Percentiles rank a stretch among this genome's conserved stretches.
Conservation (phyloP, 2,113 vertebrate genomes). For the Scalopus aquaticus region DNA sequence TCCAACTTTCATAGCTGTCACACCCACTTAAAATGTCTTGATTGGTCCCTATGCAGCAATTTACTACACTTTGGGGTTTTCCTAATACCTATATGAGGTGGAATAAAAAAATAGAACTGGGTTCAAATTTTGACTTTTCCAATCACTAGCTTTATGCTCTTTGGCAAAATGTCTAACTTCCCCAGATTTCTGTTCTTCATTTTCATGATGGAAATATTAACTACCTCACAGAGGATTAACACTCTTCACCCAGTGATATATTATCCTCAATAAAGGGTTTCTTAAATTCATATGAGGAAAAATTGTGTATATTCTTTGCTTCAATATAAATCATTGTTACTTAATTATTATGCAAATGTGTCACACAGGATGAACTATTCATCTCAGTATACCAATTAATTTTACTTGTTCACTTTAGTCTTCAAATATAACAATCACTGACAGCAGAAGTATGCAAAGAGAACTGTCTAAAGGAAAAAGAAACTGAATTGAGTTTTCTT, state of each 20-base stretch:
- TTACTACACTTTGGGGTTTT: not conserved
- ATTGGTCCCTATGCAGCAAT: not conserved
- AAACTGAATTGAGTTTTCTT: not conserved
- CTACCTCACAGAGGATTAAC: not conserved
- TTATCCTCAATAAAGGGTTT: not conserved
- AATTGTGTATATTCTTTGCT: slow-evolving; percentile 8
- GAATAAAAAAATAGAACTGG: not conserved
- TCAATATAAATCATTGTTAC: not conserved
- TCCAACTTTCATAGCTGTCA: not conserved
- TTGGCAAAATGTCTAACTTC: not conserved
- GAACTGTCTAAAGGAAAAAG: not conserved
- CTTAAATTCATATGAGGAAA: not conserved
- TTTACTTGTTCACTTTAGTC: not conserved
- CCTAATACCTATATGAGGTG: not conserved
- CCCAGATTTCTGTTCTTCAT: not conserved
- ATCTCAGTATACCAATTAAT: not conserved
- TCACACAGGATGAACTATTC: not conserved
- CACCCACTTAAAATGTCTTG: not conserved
- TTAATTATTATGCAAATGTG: not conserved
- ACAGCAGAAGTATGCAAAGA: not conserved
- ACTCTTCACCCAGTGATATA: not conserved
- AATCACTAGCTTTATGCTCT: not conserved
- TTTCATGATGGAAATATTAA: not conserved
- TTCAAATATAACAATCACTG: not conserved
- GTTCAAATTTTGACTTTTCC: not conserved